Base-by-base conservation (phyloP, 1,140 invertebrate genomes). In the Drosophila guanche region DNA sequence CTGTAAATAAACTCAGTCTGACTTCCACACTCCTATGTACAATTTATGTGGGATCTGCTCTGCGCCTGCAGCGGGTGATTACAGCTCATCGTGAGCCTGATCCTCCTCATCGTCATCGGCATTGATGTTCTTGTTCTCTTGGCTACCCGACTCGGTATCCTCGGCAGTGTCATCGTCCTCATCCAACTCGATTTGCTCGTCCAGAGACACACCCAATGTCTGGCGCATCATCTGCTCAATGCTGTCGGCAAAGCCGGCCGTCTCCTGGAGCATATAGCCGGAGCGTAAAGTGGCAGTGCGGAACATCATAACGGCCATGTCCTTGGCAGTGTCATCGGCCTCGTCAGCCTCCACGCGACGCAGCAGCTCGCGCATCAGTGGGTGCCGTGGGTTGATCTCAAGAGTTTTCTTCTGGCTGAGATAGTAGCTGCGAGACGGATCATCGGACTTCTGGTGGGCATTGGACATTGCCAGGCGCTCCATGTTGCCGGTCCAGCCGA, bases 401-500 rank as follows among this genome's bases (percentile, higher is more conserved):
- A 99, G 91, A 16, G 96, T 98, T 92, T 99, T 99, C 94, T 99
- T 99, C 92, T 99, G 98, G 73, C 95, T 96, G 8, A 99, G 92
- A 90, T 99, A 99, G 92, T 98, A 98, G 46, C 92, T 94, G 89
- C 96, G 95, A 76, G 97, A 96, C 8, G 97, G 95, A 93, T 99
- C 98, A 88, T 99, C 96, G 3, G 96, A 92, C 92, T 99, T 99
- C 86, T 98, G 97, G 92, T 99, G 99, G 16, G 99, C 98, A 92
- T 99, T 99, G 8, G 97, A 98, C 70, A 97, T 93, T 55, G 98
- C 98, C 50, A 99, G 94, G 55, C 98, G 94, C 92, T 99, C 99
- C 99, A 99, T 99, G 91, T 99, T 99, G 61, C 98, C 99, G 77
- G 98, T 99, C 98, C 98, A 98, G 56, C 98, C 98, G 92, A 98